phyloP scores from a whole-genome alignment of 2,888 invertebrate genomes.

The Metacarcinus magister region DNA sequence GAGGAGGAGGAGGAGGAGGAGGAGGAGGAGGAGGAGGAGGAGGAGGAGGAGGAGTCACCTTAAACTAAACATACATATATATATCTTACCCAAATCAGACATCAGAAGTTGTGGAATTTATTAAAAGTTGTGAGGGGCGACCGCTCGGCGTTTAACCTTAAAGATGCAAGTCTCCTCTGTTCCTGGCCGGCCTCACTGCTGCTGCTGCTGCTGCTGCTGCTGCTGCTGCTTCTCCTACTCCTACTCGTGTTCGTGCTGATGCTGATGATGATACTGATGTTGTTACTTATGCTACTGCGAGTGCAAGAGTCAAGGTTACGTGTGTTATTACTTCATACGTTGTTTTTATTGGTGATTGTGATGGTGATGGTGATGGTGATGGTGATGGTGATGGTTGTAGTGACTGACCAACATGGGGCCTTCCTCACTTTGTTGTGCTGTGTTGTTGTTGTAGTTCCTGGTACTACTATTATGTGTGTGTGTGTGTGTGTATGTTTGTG shows the following conservation, averaged over 20 bases:
- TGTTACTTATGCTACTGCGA: constrained; percentile 30
- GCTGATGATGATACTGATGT: background rate
- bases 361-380: background rate
- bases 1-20: too few species aligned
- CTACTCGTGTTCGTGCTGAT: too few species aligned
- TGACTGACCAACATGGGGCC: too few species aligned
- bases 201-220: background rate
- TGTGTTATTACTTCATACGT: too few species aligned
- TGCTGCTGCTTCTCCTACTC: background rate
- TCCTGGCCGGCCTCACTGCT: constrained; percentile 6
- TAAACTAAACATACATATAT: constrained; percentile 54
- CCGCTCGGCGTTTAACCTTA: constrained; percentile 68
- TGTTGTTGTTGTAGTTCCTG: too few species aligned
- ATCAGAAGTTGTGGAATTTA: constrained; percentile 69
- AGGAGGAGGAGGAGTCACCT: too few species aligned
- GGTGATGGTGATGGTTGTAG: background rate
- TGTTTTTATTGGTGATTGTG: too few species aligned
- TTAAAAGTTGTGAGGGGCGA: constrained; percentile 69
- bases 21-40: too few species aligned
- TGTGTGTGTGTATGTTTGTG: background rate
- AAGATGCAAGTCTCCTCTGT: constrained; percentile 66
- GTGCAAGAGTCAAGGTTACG: too few species aligned
- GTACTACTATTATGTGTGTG: too few species aligned
- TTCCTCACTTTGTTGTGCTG: background rate
- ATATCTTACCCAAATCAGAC: constrained; percentile 72